Evolutionary conservation across 2,797 vertebrate genomes (phyloP), one percentile per base, ranked within the genome.

Genomic region (Clarias platycephalus): DNA sequence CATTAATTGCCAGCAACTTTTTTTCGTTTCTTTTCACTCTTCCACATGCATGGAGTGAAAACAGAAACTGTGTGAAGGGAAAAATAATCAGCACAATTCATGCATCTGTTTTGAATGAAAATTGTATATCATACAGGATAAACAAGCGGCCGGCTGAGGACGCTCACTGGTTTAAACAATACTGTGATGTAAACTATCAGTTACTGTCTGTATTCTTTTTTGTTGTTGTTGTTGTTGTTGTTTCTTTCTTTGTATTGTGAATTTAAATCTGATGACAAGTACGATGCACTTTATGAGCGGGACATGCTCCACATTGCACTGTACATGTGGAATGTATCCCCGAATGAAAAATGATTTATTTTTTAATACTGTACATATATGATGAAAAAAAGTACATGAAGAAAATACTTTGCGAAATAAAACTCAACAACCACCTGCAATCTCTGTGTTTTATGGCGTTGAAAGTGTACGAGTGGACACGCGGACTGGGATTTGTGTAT

Each of bases 321-420:
- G 95, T 96, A 95, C 94, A 94, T 96, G 95, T 96, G 92, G 95
- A 96, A 96, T 96, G 95, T 96, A 96, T 94, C 94, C 93, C 95
- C 91, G 92, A 94, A 91, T 93, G 94, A 95, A 95, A 53, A 95
- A 96, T 90, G 91, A 95, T 96, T 97, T 97, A 97, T 97, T 97
- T 97, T 88, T 97, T 96, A 95, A 91, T 96, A 97, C 94, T 96
- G 96, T 96, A 96, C 92, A 96, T 95, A 96, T 91, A 82, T 26
- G 37, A 76, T n/a, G 81, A 82, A 85, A 64, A 64, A 88, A 71
- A 85, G 58, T 82, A 86, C 88, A 87, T 0, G 79, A 66, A 88
- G 86, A 90, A 84, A 91, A 90, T 87, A 89, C 92, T 93, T 94
- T 94, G 92, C 91, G 90, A 93, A 95, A 95, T 94, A 95, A 90